Evolutionary conservation across 2,113 vertebrate genomes (phyloP).

Genomic region (Cebus imitator): DNA sequence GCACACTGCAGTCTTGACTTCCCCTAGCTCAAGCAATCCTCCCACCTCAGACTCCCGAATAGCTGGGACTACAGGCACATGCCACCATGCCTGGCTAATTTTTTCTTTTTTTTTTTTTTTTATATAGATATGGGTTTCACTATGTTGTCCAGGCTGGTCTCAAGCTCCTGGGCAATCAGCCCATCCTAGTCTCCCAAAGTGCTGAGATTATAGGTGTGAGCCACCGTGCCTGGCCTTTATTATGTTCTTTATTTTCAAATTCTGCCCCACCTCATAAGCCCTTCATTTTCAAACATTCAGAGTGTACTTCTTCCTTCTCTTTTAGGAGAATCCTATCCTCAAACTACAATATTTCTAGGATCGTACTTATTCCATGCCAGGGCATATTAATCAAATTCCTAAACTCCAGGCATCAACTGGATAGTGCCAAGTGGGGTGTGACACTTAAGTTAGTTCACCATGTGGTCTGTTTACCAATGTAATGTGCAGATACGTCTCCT

Average conservation of each 20-base stretch:
- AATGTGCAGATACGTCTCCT: neutral
- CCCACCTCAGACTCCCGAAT: no score
- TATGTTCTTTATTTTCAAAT: conserved; percentile 20
- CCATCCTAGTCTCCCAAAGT: no score
- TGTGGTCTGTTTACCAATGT: neutral
- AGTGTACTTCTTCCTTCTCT: neutral
- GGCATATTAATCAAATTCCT: neutral
- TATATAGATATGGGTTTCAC: no score
- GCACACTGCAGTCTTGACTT: no score
- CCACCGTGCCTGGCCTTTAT: neutral
- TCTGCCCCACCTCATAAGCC: neutral
- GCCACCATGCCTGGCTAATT: no score
- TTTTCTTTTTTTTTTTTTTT: no score
- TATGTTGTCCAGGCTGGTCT: no score
- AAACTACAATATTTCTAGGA: neutral
- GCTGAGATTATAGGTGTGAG: no score
- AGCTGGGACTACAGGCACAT: no score
- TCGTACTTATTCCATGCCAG: neutral
- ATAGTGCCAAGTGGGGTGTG: neutral
- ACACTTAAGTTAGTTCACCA: neutral
- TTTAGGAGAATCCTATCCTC: neutral
- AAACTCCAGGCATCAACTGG: neutral
- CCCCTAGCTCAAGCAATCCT: no score
- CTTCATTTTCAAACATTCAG: neutral
- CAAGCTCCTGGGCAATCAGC: no score